A percentile compares a stretch with the other conserved stretches of the same genome.
phyloP scores from a whole-genome alignment of 1,140 invertebrate genomes.

The Apis florea region DNA sequence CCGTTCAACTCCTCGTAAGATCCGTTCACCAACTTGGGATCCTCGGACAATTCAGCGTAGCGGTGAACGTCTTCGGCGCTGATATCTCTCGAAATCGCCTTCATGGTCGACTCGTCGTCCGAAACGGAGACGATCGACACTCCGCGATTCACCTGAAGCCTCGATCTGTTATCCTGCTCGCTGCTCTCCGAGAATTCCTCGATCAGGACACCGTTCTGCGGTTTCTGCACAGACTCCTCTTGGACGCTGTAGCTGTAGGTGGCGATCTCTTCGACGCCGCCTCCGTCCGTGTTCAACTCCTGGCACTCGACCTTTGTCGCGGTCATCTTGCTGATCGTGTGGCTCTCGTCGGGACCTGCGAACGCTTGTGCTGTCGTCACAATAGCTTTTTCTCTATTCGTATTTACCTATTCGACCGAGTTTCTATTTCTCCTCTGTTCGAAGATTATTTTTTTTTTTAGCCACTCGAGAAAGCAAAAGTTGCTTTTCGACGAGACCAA shows the following conservation, averaged over 20 bases:
- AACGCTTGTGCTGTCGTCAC: conserved; percentile 59
- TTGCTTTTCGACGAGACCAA: neutral
- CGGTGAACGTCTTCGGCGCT: conserved; percentile 81
- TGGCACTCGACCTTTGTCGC: conserved; percentile 82
- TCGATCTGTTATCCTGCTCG: conserved; percentile 79
- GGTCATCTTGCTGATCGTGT: conserved; percentile 84
- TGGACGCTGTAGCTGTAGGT: conserved; percentile 81
- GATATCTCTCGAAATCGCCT: conserved; percentile 82
- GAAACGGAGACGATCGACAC: conserved; percentile 85
- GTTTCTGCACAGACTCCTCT: conserved; percentile 68
- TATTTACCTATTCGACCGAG: too few species aligned
- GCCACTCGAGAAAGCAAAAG: conserved; percentile 11
- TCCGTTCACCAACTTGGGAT: conserved; percentile 63
- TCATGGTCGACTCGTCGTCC: conserved; percentile 83
- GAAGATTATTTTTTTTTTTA: neutral
- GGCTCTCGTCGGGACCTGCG: conserved; percentile 85
- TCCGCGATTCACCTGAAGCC: conserved; percentile 79
- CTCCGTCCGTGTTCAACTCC: conserved; percentile 79
- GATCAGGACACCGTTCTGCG: conserved; percentile 80
- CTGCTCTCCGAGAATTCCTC: conserved; percentile 81
- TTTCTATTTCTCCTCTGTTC: neutral
- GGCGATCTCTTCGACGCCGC: conserved; percentile 83
- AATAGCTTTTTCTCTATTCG: conserved; percentile 17
- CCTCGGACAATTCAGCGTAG: conserved; percentile 64
- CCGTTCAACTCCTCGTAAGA: conserved; percentile 63